Conservation (phyloP, 2,888 invertebrate species). For the Pollenia angustigena region DNA sequence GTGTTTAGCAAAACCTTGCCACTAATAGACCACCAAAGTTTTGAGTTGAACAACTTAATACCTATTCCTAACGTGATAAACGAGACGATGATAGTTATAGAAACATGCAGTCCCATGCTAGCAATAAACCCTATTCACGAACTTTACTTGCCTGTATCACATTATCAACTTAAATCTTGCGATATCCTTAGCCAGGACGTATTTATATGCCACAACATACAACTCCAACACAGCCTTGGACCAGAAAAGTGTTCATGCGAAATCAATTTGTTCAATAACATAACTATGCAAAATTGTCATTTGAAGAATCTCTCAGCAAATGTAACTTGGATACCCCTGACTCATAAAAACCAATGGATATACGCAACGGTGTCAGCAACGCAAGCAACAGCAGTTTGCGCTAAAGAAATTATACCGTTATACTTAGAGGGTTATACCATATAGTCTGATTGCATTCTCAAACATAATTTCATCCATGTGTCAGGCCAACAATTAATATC, state of each 20-base stretch:
- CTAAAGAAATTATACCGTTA: constrained; percentile 5
- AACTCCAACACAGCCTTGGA: constrained; percentile 3
- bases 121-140: background rate
- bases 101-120: background rate
- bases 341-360: background rate
- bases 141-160: background rate
- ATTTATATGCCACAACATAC: background rate
- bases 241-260: no score
- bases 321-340: background rate
- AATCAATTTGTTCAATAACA: constrained; percentile 2
- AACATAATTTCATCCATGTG: background rate
- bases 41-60: background rate
- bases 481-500: background rate
- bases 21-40: background rate
- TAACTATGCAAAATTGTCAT: background rate
- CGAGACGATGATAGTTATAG: background rate
- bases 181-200: no score
- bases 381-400: constrained; percentile 15
- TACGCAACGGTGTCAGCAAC: background rate
- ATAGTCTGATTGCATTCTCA: background rate
- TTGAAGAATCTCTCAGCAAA: background rate
- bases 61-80: background rate
- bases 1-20: background rate
- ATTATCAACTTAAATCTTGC: background rate
- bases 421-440: background rate